Percentiles rank a stretch among this genome's conserved stretches.
Conservation (phyloP, 2,888 invertebrate genomes). For the Drosophila subsilvestris region DNA sequence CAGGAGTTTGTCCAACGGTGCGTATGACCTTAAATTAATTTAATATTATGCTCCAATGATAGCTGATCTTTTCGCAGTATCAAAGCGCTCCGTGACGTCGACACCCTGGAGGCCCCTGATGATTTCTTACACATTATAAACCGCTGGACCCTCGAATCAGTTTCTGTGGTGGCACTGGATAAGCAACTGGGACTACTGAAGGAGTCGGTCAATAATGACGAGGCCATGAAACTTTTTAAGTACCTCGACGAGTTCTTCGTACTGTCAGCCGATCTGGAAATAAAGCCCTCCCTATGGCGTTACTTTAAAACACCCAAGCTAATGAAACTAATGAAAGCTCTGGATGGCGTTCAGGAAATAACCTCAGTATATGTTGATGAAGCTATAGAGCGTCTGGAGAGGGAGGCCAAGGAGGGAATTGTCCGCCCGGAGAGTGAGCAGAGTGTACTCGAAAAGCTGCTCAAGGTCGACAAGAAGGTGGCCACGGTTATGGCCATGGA, state of each 20-base stretch:
- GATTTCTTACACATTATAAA: constrained; percentile 85
- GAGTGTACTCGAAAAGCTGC: constrained; percentile 88
- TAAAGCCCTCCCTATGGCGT: constrained; percentile 65
- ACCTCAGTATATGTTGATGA: constrained; percentile 78
- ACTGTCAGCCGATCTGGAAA: constrained; percentile 36
- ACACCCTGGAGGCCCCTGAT: constrained; percentile 81
- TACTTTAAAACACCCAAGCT: constrained; percentile 52
- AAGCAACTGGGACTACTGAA: constrained; percentile 77
- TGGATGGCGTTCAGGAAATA: constrained; percentile 70
- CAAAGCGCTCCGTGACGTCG: constrained; percentile 73
- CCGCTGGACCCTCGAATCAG: constrained; percentile 86
- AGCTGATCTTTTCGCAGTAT: constrained; percentile 71
- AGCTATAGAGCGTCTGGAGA: constrained; percentile 74
- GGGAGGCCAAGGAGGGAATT: constrained; percentile 44
- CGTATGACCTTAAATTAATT: not conserved
- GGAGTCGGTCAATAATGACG: constrained; percentile 39
- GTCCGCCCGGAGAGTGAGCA: constrained; percentile 76
- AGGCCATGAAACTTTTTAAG: constrained; percentile 59
- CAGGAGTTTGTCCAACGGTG: constrained; percentile 71
- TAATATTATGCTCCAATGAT: too few relatives aligned
- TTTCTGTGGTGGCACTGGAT: constrained; percentile 84
- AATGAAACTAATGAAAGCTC: constrained; percentile 57
- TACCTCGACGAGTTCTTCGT: constrained; percentile 54
- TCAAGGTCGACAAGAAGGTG: constrained; percentile 86
- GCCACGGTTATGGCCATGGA: constrained; percentile 89